Percentiles rank a stretch among this genome's conserved stretches.
phyloP scores from a whole-genome alignment of 2,797 vertebrate genomes.

The Microtus agrestis region DNA sequence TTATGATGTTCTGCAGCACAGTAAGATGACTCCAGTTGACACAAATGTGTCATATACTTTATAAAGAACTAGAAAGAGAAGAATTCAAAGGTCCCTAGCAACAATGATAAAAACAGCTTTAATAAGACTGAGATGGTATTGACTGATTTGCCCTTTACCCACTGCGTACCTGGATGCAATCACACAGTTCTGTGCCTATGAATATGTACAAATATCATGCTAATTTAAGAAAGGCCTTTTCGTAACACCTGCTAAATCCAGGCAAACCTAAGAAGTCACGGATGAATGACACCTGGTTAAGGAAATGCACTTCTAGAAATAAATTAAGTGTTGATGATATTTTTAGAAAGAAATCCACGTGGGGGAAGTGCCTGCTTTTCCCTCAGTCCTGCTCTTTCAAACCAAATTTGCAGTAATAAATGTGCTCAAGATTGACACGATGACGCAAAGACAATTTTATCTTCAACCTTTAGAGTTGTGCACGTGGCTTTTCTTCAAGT shows the following conservation, averaged over 20 bases:
- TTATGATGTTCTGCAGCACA: neutral
- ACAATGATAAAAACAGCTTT: neutral
- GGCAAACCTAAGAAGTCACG: neutral
- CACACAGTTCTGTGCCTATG: neutral
- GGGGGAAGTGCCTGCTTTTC: too few relatives aligned
- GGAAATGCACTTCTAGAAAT: neutral
- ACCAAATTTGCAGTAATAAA: constrained; percentile 16
- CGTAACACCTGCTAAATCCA: neutral
- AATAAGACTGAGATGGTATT: neutral
- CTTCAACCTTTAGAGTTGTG: neutral
- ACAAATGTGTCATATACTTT: neutral
- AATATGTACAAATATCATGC: neutral
- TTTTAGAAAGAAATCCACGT: neutral
- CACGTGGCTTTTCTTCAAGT: neutral
- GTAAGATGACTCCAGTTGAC: neutral
- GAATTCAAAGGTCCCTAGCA: neutral
- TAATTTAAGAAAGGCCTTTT: neutral
- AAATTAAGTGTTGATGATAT: neutral
- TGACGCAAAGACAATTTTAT: neutral
- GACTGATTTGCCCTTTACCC: neutral
- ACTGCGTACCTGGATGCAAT: neutral
- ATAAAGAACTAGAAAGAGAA: neutral
- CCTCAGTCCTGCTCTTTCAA: neutral
- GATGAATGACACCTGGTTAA: neutral
- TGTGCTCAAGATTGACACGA: neutral